phyloP scores from a whole-genome alignment of 2,888 invertebrate genomes.

The Subacronicta megacephala region DNA sequence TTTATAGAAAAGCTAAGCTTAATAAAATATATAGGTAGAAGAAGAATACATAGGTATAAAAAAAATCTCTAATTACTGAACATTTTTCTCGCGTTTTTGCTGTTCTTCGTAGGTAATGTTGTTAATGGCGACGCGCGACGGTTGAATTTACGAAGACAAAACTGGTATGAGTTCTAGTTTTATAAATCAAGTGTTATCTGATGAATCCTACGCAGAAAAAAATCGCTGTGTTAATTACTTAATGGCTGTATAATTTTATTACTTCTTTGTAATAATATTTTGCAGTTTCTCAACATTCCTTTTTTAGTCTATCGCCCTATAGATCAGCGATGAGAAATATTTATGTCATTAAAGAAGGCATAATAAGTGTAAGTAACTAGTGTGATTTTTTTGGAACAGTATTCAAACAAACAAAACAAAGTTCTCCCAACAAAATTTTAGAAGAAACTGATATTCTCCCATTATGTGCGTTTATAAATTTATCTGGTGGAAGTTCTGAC shows the following conservation, averaged over 20 bases:
- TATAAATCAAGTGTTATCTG: slow-evolving; percentile 39
- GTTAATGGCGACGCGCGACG: slow-evolving; percentile 1
- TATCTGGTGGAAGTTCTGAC: too few relatives aligned
- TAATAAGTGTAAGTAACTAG: too few relatives aligned
- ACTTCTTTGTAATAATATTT: not conserved
- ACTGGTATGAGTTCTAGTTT: slow-evolving; percentile 6
- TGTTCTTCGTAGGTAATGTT: not conserved
- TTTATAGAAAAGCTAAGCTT: too few relatives aligned
- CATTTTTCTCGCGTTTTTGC: not conserved
- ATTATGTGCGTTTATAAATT: too few relatives aligned
- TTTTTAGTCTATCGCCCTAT: not conserved
- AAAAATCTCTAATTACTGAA: too few relatives aligned
- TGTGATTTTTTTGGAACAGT: not conserved
- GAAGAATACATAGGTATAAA: too few relatives aligned
- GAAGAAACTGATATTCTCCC: too few relatives aligned
- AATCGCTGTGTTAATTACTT: slow-evolving; percentile 14
- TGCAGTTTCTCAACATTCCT: not conserved
- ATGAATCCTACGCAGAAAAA: slow-evolving; percentile 30
- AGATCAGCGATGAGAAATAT: too few relatives aligned
- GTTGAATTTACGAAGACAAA: not conserved
- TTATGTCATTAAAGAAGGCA: too few relatives aligned
- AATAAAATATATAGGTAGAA: too few relatives aligned
- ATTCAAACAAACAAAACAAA: too few relatives aligned
- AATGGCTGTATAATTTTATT: not conserved
- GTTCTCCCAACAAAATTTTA: too few relatives aligned